These are phyloP conservation scores for Aphelinus certus DNA, from an alignment of 1,140 invertebrate species.

Conservation along the genomic window DNA sequence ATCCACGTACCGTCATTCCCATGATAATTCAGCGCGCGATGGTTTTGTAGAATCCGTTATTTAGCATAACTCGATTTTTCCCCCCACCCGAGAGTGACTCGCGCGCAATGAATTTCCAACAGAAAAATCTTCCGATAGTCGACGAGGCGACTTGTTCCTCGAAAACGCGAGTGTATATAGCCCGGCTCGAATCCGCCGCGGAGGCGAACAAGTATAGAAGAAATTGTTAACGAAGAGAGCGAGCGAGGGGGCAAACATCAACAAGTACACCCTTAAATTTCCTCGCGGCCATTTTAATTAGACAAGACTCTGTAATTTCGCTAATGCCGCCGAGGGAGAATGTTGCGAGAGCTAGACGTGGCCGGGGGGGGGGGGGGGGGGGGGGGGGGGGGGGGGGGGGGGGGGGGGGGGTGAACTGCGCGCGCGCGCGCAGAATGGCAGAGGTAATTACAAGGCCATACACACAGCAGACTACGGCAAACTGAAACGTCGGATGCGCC, in stretches of 20 bases:
- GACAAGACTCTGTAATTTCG: conserved; percentile 1
- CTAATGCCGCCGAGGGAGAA: neutral
- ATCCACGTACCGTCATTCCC: neutral
- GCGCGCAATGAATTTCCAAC: neutral
- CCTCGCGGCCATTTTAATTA: conserved; percentile 9
- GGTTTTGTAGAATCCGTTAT: neutral
- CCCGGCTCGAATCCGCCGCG: no score
- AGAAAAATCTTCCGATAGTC: neutral
- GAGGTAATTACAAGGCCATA: neutral
- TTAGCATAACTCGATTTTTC: neutral
- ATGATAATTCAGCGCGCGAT: neutral
- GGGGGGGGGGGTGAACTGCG: neutral
- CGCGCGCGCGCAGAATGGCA: no score
- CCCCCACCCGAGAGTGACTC: no score
- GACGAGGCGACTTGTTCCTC: no score
- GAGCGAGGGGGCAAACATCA: no score
- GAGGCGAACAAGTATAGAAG: no score
- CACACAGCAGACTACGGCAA: no score
- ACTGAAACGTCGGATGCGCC: no score
- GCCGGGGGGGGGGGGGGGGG: neutral
- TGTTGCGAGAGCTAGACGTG: neutral
- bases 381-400: neutral
- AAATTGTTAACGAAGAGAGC: no score
- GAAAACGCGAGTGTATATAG: no score
- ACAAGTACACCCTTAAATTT: no score